These are phyloP conservation scores for Astyanax mexicanus DNA, from an alignment of 2,797 vertebrate genomes.

Conservation along the genomic window DNA sequence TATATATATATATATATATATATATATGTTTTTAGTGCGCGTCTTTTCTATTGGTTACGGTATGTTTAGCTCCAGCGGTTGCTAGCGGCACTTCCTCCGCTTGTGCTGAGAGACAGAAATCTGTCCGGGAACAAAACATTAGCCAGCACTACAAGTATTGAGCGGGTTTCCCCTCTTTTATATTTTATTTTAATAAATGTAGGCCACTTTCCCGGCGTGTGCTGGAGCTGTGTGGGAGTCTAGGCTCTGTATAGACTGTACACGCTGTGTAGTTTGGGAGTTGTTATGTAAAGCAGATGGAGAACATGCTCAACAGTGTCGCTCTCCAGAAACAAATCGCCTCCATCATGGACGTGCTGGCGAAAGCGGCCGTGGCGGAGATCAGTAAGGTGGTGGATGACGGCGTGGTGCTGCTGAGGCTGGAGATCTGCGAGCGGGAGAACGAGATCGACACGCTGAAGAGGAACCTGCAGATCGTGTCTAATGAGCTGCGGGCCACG, in stretches of 20 bases:
- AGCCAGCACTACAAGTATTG: not conserved
- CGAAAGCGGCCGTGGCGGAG: slow-evolving; percentile 76
- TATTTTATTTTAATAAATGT: too few species aligned
- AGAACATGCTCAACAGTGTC: slow-evolving; percentile 72
- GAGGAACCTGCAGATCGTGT: slow-evolving; percentile 44
- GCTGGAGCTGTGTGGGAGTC: not conserved
- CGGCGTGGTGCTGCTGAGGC: slow-evolving; percentile 72
- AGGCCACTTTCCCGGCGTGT: too few species aligned
- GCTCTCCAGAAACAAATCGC: slow-evolving; percentile 75
- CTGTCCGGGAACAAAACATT: slow-evolving; percentile 25
- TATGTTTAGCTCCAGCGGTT: not conserved
- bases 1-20: too few species aligned
- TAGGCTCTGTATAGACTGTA: too few species aligned
- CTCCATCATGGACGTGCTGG: slow-evolving; percentile 75
- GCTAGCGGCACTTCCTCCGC: slow-evolving; percentile 29
- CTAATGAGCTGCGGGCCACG: slow-evolving; percentile 39
- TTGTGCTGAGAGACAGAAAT: slow-evolving; percentile 3
- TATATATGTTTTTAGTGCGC: not conserved
- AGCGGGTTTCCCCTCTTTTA: not conserved
- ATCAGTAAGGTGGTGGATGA: slow-evolving; percentile 79
- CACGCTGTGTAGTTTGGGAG: too few species aligned
- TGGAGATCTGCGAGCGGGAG: slow-evolving; percentile 66
- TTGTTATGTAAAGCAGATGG: slow-evolving; percentile 15
- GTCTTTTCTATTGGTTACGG: slow-evolving; percentile 19
- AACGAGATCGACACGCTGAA: slow-evolving; percentile 43